Conservation (phyloP, 2,888 invertebrate genomes). For the Sphaerophoria rueppellii region DNA sequence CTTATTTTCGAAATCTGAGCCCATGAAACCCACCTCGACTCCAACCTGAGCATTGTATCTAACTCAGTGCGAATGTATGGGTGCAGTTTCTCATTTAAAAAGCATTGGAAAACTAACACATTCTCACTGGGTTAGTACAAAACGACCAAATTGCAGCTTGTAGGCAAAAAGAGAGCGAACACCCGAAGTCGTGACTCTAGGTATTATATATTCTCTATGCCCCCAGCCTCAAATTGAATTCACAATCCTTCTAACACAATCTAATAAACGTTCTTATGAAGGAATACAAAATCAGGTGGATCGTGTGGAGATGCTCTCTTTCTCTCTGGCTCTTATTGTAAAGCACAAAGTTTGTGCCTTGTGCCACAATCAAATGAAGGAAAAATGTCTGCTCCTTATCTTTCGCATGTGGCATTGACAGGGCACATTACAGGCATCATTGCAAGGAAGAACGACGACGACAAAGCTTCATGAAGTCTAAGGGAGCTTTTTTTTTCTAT, state of each 20-base stretch:
- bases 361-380: conserved; percentile 68
- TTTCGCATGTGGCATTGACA: conserved; percentile 49
- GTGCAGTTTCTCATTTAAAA: too few species aligned
- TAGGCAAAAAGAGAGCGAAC: too few species aligned
- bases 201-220: too few species aligned
- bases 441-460: conserved; percentile 12
- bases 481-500: conserved; percentile 32
- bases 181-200: too few species aligned
- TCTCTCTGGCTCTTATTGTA: conserved; percentile 48
- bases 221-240: conserved; percentile 29
- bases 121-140: too few species aligned
- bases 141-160: too few species aligned
- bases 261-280: conserved; percentile 67
- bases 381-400: conserved; percentile 59
- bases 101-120: too few species aligned
- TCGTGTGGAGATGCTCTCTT: conserved; percentile 65
- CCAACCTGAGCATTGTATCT: too few species aligned
- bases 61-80: too few species aligned
- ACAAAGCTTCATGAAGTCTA: conserved; percentile 19
- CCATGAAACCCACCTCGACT: too few species aligned
- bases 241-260: conserved; percentile 68
- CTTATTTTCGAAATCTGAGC: too few species aligned
- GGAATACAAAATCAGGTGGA: conserved; percentile 67
- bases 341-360: conserved; percentile 50
- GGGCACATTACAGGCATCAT: not conserved